Conservation (phyloP, 2,888 invertebrate genomes). For the Tillus elongatus region DNA sequence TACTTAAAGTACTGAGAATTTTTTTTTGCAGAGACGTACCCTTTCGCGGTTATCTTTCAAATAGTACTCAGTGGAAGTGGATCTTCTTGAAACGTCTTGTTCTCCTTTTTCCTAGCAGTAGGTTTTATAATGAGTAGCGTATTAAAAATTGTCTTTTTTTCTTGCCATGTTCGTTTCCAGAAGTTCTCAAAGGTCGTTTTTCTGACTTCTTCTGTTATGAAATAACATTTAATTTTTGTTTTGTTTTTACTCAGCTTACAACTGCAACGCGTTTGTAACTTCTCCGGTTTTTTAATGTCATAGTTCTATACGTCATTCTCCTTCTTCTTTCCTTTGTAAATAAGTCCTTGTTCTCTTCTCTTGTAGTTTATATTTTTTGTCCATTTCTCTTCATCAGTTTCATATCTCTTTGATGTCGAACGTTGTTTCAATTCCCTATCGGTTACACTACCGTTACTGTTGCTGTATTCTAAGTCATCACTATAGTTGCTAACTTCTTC, state of each 20-base stretch:
- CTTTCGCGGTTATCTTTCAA: background rate
- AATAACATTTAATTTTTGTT: background rate
- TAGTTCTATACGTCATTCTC: slow-evolving; percentile 1
- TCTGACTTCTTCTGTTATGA: background rate
- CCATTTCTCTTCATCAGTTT: background rate
- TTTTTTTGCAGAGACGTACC: background rate
- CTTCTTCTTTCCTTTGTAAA: slow-evolving; percentile 1
- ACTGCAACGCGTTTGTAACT: background rate
- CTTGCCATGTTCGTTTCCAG: background rate
- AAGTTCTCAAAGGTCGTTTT: background rate
- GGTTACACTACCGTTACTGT: background rate
- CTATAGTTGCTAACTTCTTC: background rate
- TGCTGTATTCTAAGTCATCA: background rate
- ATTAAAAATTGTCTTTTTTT: background rate
- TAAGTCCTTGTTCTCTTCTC: slow-evolving; percentile 2
- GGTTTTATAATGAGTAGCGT: background rate
- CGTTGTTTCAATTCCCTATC: background rate
- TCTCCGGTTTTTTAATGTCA: background rate
- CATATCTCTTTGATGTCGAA: background rate
- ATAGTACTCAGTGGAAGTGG: background rate
- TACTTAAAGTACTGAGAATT: background rate
- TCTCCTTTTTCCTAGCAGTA: background rate
- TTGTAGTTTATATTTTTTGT: background rate
- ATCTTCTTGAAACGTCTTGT: background rate
- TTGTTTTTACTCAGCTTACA: slow-evolving; percentile 3